phyloP scores from a whole-genome alignment of 2,113 vertebrate genomes.

The Heloderma charlesbogerti region DNA sequence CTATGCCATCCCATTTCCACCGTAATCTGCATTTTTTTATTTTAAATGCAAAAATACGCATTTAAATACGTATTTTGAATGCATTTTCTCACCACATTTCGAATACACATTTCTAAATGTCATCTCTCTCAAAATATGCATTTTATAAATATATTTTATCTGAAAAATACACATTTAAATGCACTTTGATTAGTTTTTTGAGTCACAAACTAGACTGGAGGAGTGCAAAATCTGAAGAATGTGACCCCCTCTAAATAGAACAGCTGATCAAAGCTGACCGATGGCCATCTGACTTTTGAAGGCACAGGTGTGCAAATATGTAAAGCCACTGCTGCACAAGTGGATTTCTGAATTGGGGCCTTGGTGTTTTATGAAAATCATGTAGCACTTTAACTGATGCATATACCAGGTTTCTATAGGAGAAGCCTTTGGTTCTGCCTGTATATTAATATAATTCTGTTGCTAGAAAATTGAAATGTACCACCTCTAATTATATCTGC shows the following conservation, averaged over 20 bases:
- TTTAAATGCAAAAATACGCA: too few species aligned
- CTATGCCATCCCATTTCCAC: too few species aligned
- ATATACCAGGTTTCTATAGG: constrained; percentile 59
- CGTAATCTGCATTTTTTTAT: too few species aligned
- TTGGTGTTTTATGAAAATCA: constrained; percentile 44
- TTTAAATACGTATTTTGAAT: too few species aligned
- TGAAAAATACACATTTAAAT: too few species aligned
- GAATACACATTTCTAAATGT: too few species aligned
- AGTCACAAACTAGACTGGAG: too few species aligned
- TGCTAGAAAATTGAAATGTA: constrained; percentile 71
- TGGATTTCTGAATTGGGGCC: neutral
- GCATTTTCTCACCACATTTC: too few species aligned
- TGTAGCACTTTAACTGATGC: constrained; percentile 71
- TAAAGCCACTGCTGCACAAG: neutral
- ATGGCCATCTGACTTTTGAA: constrained; percentile 62
- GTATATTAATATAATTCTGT: constrained; percentile 70
- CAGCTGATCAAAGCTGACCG: neutral
- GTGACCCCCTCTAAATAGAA: neutral
- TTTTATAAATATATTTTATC: too few species aligned
- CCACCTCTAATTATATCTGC: constrained; percentile 67
- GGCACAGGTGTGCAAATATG: constrained; percentile 62
- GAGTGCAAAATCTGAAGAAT: neutral
- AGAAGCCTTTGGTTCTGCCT: constrained; percentile 61
- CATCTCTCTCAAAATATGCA: too few species aligned
- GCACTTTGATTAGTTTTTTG: too few species aligned